Base-by-base conservation (phyloP, 2,113 vertebrate species). In the Propithecus coquereli region DNA sequence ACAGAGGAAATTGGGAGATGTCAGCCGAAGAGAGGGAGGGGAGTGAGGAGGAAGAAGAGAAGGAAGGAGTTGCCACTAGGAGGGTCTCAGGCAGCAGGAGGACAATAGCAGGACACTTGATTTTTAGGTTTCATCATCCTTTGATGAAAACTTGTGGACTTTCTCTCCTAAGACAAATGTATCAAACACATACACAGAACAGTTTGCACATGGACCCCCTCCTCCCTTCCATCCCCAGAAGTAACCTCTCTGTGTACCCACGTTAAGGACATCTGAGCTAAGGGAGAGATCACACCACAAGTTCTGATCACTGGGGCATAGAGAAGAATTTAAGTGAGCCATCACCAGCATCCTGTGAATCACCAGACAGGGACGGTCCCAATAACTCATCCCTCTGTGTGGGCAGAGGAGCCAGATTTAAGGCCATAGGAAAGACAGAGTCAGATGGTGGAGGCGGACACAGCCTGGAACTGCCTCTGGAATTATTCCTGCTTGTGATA, bases 321-420 rank as follows among this genome's bases (percentile, higher is more conserved):
- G 79, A 93, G 88, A 84, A 90, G 50, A 63, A 89, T 45, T 47
- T 71, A 30, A 74, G 74, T 25, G 65, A 79, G 74, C 34, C 54
- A 63, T 74, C 37, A 25, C 52, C 34, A 30, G 45, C 34, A 25
- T 80, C 50, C 65, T 93, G 20, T 94, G 94, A 97, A 70, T 94
- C 95, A 95, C 47, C 52, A 80, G 79, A 63, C 16, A 76, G 80
- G 90, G 34, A 71, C 70, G 71, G 59, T 92, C 90, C 92, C 71
- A 74, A 23, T 50, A 70, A 54, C 22, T 20, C 34, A n/a, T 65
- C 40, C 27, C 20, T n/a, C 8, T 2, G 4, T 71, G 37, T 91
- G 30, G 65, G 30, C 70, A 92, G 57, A 54, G 32, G 25, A 94
- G 17, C 57, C 80, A 57, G 47, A 85, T 68, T n/a, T 63, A 47